phyloP scores from a whole-genome alignment of 2,888 invertebrate genomes.

The Saturnia japonica region DNA sequence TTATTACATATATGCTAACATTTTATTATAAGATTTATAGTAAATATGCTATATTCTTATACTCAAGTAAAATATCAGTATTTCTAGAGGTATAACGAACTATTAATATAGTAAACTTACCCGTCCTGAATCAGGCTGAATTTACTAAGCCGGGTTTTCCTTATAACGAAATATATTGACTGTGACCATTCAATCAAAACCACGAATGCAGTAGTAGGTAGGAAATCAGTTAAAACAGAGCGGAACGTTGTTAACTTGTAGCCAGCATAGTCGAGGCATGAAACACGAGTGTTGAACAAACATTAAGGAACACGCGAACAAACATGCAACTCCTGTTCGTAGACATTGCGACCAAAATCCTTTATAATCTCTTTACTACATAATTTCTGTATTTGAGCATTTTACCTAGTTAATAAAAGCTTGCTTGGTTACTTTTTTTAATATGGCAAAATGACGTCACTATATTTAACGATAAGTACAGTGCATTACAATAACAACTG shows the following conservation, averaged over 20 bases:
- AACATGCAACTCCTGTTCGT: conserved; percentile 27
- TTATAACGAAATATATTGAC: neutral
- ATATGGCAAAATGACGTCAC: no score
- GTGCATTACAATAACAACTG: no score
- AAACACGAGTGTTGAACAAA: conserved; percentile 38
- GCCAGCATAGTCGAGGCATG: neutral
- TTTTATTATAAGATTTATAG: neutral
- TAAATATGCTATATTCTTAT: neutral
- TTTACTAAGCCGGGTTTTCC: neutral
- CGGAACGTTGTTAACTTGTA: neutral
- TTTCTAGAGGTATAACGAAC: neutral
- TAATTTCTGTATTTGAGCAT: neutral
- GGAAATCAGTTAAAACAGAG: conserved; percentile 16
- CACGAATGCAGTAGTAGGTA: neutral
- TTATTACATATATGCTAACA: neutral
- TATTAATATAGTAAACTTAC: no score
- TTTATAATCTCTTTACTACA: neutral
- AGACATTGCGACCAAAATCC: neutral
- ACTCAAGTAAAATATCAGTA: neutral
- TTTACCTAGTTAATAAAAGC: no score
- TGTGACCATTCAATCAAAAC: neutral
- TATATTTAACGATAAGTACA: no score
- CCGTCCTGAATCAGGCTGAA: no score
- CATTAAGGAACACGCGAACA: conserved; percentile 35
- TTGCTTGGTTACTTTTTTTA: no score